Conservation (phyloP, 2,888 invertebrate genomes). For the Eulithis testata region DNA sequence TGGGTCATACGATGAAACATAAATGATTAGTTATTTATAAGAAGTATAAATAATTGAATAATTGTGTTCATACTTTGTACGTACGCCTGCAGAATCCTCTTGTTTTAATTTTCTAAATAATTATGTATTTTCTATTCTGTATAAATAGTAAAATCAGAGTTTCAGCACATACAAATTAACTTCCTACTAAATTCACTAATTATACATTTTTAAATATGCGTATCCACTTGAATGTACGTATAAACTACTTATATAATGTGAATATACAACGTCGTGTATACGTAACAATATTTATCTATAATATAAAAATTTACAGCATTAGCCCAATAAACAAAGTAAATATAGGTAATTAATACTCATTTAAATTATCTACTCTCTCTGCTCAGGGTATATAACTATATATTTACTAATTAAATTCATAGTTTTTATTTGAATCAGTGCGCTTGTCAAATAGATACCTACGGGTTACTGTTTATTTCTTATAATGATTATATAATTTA, state of each 20-base stretch:
- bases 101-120: too few species aligned
- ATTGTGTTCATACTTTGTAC: too few species aligned
- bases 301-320: neutral
- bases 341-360: neutral
- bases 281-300: neutral
- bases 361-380: neutral
- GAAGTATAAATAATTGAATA: too few species aligned
- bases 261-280: conserved; percentile 2
- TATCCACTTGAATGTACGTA: neutral
- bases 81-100: too few species aligned
- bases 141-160: conserved; percentile 34
- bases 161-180: conserved; percentile 4
- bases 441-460: too few species aligned
- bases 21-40: too few species aligned
- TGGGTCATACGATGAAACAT: neutral
- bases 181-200: neutral
- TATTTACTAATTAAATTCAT: too few species aligned
- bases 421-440: too few species aligned
- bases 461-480: too few species aligned
- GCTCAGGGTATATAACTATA: neutral
- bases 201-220: neutral
- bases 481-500: too few species aligned
- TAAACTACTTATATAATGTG: neutral
- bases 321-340: neutral
- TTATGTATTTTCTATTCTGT: neutral